phyloP scores from a whole-genome alignment of 2,888 invertebrate genomes.

The Empis livida region DNA sequence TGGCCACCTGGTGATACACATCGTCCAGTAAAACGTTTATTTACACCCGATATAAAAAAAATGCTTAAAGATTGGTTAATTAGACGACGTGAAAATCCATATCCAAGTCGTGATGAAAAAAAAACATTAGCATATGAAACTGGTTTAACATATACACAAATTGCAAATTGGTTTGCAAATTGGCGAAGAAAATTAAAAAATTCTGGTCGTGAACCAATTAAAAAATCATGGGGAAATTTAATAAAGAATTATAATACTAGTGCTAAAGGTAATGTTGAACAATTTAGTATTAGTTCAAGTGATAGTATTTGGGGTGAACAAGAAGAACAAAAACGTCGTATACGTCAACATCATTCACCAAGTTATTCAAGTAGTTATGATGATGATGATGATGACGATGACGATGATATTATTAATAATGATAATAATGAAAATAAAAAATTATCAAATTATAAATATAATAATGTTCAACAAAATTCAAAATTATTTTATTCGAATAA shows the following conservation, averaged over 20 bases:
- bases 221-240: constrained; percentile 60
- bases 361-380: constrained; percentile 6
- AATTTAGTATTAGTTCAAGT: constrained; percentile 64
- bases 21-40: constrained; percentile 56
- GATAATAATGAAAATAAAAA: constrained; percentile 4
- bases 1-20: constrained; percentile 36
- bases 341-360: constrained; percentile 4
- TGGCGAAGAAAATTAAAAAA: constrained; percentile 68
- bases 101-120: constrained; percentile 65
- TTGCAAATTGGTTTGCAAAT: constrained; percentile 71
- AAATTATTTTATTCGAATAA: too few relatives aligned
- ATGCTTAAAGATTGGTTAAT: constrained; percentile 67
- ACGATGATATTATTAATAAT: constrained; percentile 10
- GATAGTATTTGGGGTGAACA: constrained; percentile 68
- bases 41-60: constrained; percentile 67
- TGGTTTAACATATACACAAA: constrained; percentile 65
- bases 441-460: background rate
- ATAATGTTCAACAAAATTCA: background rate
- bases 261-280: constrained; percentile 65
- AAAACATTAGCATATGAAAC: constrained; percentile 59
- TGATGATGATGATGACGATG: constrained; percentile 14
- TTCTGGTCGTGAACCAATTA: constrained; percentile 53
- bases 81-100: constrained; percentile 61
- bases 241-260: constrained; percentile 56
- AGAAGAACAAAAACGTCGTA: constrained; percentile 25